These are phyloP conservation scores for Oeneis ivallda DNA, from an alignment of 2,888 invertebrate genomes.

Conservation along the genomic window DNA sequence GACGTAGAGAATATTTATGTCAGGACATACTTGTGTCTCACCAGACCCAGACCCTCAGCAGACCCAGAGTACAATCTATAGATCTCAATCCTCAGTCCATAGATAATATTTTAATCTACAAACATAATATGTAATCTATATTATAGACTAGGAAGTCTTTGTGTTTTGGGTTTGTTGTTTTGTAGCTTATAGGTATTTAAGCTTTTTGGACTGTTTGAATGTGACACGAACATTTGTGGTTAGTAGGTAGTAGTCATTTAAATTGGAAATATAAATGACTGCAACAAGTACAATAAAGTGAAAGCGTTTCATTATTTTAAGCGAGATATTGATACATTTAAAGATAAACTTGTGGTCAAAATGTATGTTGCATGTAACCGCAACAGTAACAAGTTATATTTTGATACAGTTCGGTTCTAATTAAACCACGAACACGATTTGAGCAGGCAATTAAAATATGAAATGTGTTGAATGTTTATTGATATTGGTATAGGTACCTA, in stretches of 20 bases:
- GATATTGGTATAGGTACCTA: conserved; percentile 20
- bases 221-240: too few relatives aligned
- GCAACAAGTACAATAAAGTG: conserved; percentile 18
- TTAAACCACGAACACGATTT: conserved; percentile 27
- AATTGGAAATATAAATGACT: neutral
- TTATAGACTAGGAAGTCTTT: too few relatives aligned
- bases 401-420: conserved; percentile 30
- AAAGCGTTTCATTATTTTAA: conserved; percentile 23
- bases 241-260: neutral
- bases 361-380: conserved; percentile 27
- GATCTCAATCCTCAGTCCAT: too few relatives aligned
- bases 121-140: too few relatives aligned
- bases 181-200: too few relatives aligned
- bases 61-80: too few relatives aligned
- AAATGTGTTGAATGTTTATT: conserved; percentile 25
- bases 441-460: conserved; percentile 36
- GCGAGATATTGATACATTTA: conserved; percentile 21
- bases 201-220: too few relatives aligned
- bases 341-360: conserved; percentile 30
- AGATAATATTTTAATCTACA: too few relatives aligned
- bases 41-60: too few relatives aligned
- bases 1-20: too few relatives aligned
- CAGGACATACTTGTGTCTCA: too few relatives aligned
- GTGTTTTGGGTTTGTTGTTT: too few relatives aligned
- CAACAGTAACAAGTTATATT: conserved; percentile 26